These are phyloP conservation scores for Ormyrus rosae DNA, from an alignment of 2,888 invertebrate genomes.

Conservation along the genomic window DNA sequence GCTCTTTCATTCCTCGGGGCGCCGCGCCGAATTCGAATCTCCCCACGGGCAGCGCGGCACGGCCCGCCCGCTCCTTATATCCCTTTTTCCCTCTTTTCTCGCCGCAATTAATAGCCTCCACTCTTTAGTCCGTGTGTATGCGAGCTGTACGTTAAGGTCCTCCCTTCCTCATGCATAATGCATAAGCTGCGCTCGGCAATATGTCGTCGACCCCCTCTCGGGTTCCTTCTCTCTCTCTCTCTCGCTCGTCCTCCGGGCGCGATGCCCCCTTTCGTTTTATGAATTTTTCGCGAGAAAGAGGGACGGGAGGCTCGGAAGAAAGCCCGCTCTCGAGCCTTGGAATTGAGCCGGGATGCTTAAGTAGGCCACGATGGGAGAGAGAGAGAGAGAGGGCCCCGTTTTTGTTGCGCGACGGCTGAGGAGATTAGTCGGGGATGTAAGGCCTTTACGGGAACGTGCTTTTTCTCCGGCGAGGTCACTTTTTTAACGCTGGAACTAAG, in stretches of 20 bases:
- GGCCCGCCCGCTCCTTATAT: background rate
- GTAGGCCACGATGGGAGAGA: background rate
- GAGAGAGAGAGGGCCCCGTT: no score
- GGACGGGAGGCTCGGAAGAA: slow-evolving; percentile 9
- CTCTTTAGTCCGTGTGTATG: slow-evolving; percentile 8
- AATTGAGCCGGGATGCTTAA: slow-evolving; percentile 1
- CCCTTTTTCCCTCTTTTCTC: background rate
- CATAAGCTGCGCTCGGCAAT: slow-evolving; percentile 71
- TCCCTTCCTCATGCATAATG: slow-evolving; percentile 70
- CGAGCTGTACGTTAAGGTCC: background rate
- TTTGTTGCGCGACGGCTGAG: no score
- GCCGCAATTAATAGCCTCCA: slow-evolving; percentile 45
- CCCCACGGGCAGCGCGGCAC: background rate
- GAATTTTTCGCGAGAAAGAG: slow-evolving; percentile 64
- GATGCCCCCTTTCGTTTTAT: slow-evolving; percentile 67
- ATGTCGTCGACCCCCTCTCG: slow-evolving; percentile 64
- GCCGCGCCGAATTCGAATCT: background rate
- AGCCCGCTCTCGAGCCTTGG: background rate
- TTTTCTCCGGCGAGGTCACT: no score
- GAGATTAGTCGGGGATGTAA: no score
- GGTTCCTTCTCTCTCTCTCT: slow-evolving; percentile 7
- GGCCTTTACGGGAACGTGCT: no score
- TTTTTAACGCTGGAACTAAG: no score
- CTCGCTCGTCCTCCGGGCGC: slow-evolving; percentile 32
- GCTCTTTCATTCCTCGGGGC: background rate